A percentile compares a stretch with the other conserved stretches of the same genome.
Evolutionary conservation across 1,140 invertebrate species (phyloP).

Genomic region (Aphis craccivora): DNA sequence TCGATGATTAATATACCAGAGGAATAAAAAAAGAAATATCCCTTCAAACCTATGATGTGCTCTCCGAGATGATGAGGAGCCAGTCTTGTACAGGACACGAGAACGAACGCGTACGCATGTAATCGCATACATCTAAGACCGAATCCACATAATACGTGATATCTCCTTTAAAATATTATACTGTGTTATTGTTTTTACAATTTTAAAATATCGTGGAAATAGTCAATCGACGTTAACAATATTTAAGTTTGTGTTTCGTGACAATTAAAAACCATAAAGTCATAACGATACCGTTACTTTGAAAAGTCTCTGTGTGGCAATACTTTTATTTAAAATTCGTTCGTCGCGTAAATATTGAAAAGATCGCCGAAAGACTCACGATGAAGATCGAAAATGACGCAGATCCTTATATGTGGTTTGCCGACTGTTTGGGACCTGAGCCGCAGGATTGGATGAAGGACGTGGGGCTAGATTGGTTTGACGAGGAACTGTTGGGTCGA

Average conservation of each 20-base stretch:
- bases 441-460: conserved; percentile 54
- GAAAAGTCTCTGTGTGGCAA: background rate
- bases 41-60: background rate
- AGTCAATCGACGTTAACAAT: background rate
- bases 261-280: background rate
- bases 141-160: background rate
- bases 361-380: background rate
- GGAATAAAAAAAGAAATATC: conserved; percentile 31
- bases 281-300: background rate
- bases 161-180: background rate
- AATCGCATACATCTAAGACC: background rate
- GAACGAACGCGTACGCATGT: conserved; percentile 3
- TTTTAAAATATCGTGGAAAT: background rate
- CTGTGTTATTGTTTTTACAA: background rate
- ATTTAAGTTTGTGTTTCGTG: background rate
- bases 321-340: background rate
- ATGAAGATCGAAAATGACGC: conserved; percentile 54
- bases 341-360: background rate
- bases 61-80: background rate
- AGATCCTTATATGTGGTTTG: conserved; percentile 7
- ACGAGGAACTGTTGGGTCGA: conserved; percentile 39
- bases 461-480: conserved; percentile 44
- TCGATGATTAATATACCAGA: conserved; percentile 38
- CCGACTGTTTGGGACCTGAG: conserved; percentile 28
- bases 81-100: conserved; percentile 36